These are phyloP conservation scores for Mamestra configurata DNA, from an alignment of 1,140 invertebrate species.

Conservation along the genomic window DNA sequence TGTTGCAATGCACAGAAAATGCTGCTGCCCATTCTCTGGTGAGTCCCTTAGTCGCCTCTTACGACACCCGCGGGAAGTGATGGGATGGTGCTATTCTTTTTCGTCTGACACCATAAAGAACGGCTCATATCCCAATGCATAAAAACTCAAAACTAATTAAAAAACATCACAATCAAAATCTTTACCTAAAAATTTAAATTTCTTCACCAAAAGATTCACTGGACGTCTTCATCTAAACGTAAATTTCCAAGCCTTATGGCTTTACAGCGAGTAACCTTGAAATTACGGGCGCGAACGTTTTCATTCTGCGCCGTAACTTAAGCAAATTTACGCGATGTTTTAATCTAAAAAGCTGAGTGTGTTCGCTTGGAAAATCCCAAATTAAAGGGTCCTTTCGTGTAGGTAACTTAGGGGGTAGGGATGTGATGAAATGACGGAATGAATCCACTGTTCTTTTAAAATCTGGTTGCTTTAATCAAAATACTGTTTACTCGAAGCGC, in stretches of 20 bases:
- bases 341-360: conserved; percentile 62
- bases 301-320: conserved; percentile 63
- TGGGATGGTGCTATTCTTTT: too few species aligned
- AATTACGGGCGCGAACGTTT: conserved; percentile 60
- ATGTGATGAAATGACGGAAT: neutral
- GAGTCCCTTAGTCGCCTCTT: too few species aligned
- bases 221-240: conserved; percentile 34
- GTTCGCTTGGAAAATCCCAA: conserved; percentile 48
- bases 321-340: conserved; percentile 65
- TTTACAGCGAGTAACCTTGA: conserved; percentile 54
- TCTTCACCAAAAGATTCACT: conserved; percentile 37
- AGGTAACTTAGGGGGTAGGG: conserved; percentile 28
- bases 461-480: too few species aligned
- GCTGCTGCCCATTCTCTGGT: too few species aligned
- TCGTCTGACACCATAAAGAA: too few species aligned
- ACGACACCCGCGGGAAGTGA: too few species aligned
- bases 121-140: too few species aligned
- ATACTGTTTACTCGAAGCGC: too few species aligned
- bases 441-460: too few species aligned
- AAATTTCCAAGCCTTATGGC: conserved; percentile 19
- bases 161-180: neutral
- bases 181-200: conserved; percentile 9
- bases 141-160: neutral
- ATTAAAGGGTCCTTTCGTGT: conserved; percentile 36
- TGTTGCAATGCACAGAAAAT: too few species aligned